Evolutionary conservation across 2,888 invertebrate genomes (phyloP).

Genomic region (Meloe dianella): DNA sequence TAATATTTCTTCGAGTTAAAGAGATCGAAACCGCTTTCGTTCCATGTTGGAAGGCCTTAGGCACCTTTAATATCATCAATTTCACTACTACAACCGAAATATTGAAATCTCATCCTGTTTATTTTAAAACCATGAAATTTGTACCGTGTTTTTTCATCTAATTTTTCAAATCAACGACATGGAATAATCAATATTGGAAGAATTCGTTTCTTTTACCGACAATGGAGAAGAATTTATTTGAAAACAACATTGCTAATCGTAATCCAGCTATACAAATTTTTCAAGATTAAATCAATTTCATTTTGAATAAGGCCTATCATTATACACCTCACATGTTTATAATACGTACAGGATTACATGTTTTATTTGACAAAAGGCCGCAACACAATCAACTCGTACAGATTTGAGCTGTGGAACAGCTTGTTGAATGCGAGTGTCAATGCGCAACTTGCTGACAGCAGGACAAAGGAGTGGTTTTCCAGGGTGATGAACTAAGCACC

Average conservation of each 20-base stretch:
- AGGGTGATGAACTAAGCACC: slow-evolving; percentile 59
- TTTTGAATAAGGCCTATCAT: slow-evolving; percentile 49
- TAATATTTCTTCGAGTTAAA: slow-evolving; percentile 47
- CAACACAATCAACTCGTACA: slow-evolving; percentile 46
- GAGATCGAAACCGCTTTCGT: slow-evolving; percentile 39
- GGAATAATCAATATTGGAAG: neutral
- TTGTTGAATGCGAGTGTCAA: slow-evolving; percentile 56
- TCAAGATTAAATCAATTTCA: slow-evolving; percentile 56
- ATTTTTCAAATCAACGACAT: neutral
- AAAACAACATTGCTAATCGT: slow-evolving; percentile 45
- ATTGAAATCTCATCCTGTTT: neutral
- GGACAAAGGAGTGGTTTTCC: slow-evolving; percentile 59
- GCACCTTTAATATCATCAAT: neutral
- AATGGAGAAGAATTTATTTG: slow-evolving; percentile 44
- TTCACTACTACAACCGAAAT: neutral
- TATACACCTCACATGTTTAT: slow-evolving; percentile 53
- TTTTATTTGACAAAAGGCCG: slow-evolving; percentile 52
- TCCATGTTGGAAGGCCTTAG: slow-evolving; percentile 8
- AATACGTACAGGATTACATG: slow-evolving; percentile 57
- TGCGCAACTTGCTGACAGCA: slow-evolving; percentile 56
- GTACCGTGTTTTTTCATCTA: too few species aligned
- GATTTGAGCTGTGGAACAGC: slow-evolving; percentile 49
- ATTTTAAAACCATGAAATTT: neutral
- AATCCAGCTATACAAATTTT: slow-evolving; percentile 58
- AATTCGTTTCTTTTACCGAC: slow-evolving; percentile 27